Conservation (phyloP, 2,113 vertebrate genomes). For the Vulpes ferrilata region DNA sequence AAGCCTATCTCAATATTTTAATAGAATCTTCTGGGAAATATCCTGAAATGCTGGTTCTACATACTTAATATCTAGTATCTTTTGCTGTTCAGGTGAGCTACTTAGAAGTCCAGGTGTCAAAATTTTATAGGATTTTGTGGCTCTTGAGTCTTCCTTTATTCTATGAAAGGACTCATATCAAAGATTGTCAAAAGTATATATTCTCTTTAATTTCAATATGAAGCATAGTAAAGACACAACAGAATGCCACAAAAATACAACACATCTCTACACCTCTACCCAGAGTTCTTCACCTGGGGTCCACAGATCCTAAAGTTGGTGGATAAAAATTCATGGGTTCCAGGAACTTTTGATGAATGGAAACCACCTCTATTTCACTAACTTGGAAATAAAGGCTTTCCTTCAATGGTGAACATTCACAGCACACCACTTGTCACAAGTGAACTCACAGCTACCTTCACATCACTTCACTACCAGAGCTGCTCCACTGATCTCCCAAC, state of each 20-base stretch:
- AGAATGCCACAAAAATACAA: rapidly evolving
- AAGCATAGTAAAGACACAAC: background rate
- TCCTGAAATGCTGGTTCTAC: background rate
- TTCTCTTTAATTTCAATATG: background rate
- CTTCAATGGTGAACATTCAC: background rate
- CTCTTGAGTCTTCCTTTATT: background rate
- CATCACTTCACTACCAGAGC: rapidly evolving
- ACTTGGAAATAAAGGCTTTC: background rate
- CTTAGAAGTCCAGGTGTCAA: background rate
- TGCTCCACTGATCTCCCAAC: background rate
- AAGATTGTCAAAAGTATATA: background rate
- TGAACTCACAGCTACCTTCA: background rate
- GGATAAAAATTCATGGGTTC: background rate
- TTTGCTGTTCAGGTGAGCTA: background rate
- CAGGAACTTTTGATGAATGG: background rate
- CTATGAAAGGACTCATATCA: background rate
- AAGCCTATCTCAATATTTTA: background rate
- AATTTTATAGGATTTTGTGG: background rate
- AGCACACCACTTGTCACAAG: background rate
- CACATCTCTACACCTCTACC: background rate
- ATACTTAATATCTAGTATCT: background rate
- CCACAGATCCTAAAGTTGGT: background rate
- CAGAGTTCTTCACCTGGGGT: background rate
- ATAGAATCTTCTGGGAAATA: background rate
- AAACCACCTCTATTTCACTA: background rate